Base-by-base conservation (phyloP, 2,888 invertebrate species). In the Acleris sparsana region DNA sequence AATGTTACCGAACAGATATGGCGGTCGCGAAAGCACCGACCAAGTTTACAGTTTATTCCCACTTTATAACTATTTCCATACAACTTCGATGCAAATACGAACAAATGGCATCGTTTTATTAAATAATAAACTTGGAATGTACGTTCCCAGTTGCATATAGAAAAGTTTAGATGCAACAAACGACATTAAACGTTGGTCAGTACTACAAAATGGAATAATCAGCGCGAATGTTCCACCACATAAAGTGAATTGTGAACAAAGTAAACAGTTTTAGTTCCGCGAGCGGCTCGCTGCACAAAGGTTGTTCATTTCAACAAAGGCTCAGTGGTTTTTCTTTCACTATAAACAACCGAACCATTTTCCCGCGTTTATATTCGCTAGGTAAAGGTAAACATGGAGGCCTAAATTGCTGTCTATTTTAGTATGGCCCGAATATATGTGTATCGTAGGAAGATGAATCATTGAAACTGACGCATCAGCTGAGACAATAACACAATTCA, bases 261-360 rank as follows among this genome's bases (percentile, higher is more conserved):
- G 20, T 60, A 55, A 57, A 62, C 46, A 20, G 66, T 46, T 61
- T 53, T 56, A 33, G 61, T 61, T 61, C 55, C 44, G 56, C 33
- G 33, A 43, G 49, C 53, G 59, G 18, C 25, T 51, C 56, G 33
- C 18, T 63, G 65, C 52, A 63, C 62, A 69, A 70, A 71, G 65
- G 63, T 65, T 33, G 63, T 63, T 67, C 65, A 56, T 65, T 62
- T 62, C 48, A 58, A 70, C 62, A 68, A 62, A 69, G 60, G 64
- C 44, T 33, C 60, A 53, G 70, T 33, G 69, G 70, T 70, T 69
- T 69, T 69, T 66, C 63, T 59, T 58, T 53, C 53, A 55, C 62
- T 57, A 20, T 22, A 44, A 57, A 62, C 66, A 20, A 44, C 56
- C 46, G 18, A 62, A 65, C 60, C 55, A 56, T 49, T 55, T 60